phyloP scores from a whole-genome alignment of 1,140 invertebrate species.

The Trichomalopsis sarcophagae region DNA sequence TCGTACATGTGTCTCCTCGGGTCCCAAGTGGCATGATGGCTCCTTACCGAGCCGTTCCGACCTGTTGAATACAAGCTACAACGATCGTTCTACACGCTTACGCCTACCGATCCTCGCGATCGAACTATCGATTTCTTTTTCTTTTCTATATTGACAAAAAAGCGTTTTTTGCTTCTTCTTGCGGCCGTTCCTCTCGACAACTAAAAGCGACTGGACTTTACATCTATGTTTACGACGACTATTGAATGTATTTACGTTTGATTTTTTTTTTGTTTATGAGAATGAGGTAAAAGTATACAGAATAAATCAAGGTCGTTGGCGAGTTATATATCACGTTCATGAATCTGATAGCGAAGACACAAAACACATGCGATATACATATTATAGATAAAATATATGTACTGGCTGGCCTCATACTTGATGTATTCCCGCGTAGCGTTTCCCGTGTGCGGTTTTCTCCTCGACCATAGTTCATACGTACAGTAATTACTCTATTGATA shows the following conservation, averaged over 20 bases:
- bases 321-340: neutral
- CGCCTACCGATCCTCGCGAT: slow-evolving; percentile 58
- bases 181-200: neutral
- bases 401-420: neutral
- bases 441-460: neutral
- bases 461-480: neutral
- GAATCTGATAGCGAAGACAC: neutral
- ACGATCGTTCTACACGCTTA: slow-evolving; percentile 69
- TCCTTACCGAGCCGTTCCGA: slow-evolving; percentile 75
- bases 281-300: neutral
- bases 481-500: neutral
- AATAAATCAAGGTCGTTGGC: neutral
- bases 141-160: neutral
- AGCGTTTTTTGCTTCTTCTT: neutral
- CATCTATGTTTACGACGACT: neutral
- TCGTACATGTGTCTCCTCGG: slow-evolving; percentile 90
- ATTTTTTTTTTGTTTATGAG: no score
- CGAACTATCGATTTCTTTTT: neutral
- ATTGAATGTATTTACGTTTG: no score
- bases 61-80: slow-evolving; percentile 75
- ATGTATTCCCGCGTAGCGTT: neutral
- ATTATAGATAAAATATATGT: neutral
- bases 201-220: neutral
- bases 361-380: slow-evolving; percentile 32
- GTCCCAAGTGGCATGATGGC: slow-evolving; percentile 90